Base-by-base conservation (phyloP, 2,113 vertebrate genomes). In the Caloenas nicobarica region DNA sequence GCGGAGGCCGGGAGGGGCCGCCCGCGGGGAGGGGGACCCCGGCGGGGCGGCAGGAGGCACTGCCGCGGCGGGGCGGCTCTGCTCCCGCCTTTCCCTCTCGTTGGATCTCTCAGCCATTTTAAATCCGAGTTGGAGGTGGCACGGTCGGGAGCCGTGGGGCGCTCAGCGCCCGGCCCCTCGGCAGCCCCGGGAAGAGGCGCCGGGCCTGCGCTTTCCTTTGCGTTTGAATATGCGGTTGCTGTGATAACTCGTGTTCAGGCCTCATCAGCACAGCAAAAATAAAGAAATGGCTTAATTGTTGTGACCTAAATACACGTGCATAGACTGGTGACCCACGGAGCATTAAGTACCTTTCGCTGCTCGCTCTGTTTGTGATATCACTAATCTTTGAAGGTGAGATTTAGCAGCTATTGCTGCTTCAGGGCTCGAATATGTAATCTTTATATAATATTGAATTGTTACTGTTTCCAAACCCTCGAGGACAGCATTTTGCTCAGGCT, bases 81-180 rank as follows among this genome's bases (percentile, higher is more conserved):
- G 9, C n/a, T 60, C 25, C n/a, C 62, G 54, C 73, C n/a, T 61
- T 56, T 28, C 46, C 26, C 51, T n/a, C 46, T 4, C 18, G 5
- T 2, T 40, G 72, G 34, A 3, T 28, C 46, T 69, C 88, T 88
- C 93, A 58, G 86, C 91, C 91, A 87, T 95, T 89, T 94, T 90
- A 18, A 29, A 3, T 11, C 13, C 18, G 17, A 8, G 71, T 1
- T 57, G 86, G 74, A 9, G 10, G 81, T 1, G 68, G n/a, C 66
- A 25, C 3, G 26, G 19, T 42, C 6, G 21, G 48, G 48, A 38
- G 13, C 56, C 29, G 24, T 2, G 58, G n/a, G 56, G n/a, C 81
- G 50, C 26, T 22, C 44, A 16, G 54, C 48, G 29, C 31, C 18
- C 28, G 33, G 23, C 58, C 76, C 56, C 56, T 11, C 19, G 46